Conservation (phyloP, 1,140 invertebrate genomes). For the Panulirus ornatus region DNA sequence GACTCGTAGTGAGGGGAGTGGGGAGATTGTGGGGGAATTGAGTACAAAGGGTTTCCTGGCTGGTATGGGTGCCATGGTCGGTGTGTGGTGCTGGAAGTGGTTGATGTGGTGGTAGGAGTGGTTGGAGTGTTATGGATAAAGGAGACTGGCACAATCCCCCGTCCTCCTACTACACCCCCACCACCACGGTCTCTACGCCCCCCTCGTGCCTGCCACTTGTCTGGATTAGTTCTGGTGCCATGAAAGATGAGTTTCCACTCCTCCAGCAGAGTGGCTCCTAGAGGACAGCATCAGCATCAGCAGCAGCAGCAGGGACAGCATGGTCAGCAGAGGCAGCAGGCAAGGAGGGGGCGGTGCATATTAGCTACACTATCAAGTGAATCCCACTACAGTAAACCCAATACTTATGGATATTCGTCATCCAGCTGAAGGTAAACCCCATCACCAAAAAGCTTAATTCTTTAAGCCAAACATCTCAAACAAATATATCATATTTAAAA, state of each 20-base stretch:
- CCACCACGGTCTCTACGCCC: slow-evolving; percentile 59
- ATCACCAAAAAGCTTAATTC: not conserved
- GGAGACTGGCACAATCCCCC: slow-evolving; percentile 28
- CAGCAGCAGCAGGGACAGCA: slow-evolving; percentile 59
- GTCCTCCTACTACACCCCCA: slow-evolving; percentile 15
- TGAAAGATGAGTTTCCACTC: slow-evolving; percentile 62
- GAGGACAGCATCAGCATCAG: slow-evolving; percentile 30
- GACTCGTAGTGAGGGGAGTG: slow-evolving; percentile 49
- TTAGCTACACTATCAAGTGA: slow-evolving; percentile 62
- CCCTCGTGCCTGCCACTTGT: slow-evolving; percentile 62
- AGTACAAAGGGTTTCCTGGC: slow-evolving; percentile 21
- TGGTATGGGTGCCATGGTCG: slow-evolving; percentile 41
- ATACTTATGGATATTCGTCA: not conserved
- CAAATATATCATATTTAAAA: not conserved
- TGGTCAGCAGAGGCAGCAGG: slow-evolving; percentile 53
- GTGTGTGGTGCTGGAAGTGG: slow-evolving; percentile 31
- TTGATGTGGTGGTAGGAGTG: slow-evolving; percentile 48
- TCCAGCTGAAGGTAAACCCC: not conserved
- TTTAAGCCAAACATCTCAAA: not conserved
- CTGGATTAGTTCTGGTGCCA: slow-evolving; percentile 67
- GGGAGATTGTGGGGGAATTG: not conserved
- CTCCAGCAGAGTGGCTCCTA: slow-evolving; percentile 63
- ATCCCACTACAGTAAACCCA: slow-evolving; percentile 3
- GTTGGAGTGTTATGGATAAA: slow-evolving; percentile 22
- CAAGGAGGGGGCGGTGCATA: slow-evolving; percentile 49